Evolutionary conservation across 2,888 invertebrate genomes (phyloP).

Genomic region (Lacanobia wlatinum): DNA sequence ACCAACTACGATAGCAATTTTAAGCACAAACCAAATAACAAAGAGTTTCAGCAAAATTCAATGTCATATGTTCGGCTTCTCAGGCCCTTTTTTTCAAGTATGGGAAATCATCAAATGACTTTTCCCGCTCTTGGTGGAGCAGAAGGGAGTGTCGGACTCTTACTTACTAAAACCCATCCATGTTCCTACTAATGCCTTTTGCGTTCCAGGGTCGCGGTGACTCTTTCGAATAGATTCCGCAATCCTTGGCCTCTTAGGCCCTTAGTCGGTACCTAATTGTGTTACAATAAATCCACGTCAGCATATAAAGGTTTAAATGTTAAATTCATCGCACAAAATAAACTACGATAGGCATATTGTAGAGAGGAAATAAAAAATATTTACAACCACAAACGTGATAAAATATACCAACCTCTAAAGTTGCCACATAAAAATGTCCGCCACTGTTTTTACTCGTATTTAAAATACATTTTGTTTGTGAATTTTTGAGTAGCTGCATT

Average conservation of each 20-base stretch:
- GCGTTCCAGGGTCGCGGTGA: too few relatives aligned
- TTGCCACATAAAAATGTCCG: constrained; percentile 24
- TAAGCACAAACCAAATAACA: too few relatives aligned
- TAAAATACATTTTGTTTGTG: constrained; percentile 46
- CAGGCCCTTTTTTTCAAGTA: too few relatives aligned
- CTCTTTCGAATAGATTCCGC: too few relatives aligned
- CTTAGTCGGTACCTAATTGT: too few relatives aligned
- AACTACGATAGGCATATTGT: not conserved
- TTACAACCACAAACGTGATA: not conserved
- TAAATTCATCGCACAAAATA: not conserved
- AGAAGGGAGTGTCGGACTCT: too few relatives aligned
- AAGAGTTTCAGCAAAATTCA: too few relatives aligned
- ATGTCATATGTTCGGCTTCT: not conserved
- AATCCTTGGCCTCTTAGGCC: too few relatives aligned
- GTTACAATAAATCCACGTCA: not conserved
- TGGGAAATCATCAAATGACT: too few relatives aligned
- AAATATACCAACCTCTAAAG: not conserved
- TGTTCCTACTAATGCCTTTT: too few relatives aligned
- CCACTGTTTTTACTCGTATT: constrained; percentile 20
- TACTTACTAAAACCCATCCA: too few relatives aligned
- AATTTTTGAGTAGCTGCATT: constrained; percentile 45
- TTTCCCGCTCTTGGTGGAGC: too few relatives aligned
- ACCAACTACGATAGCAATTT: not conserved
- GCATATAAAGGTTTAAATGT: not conserved
- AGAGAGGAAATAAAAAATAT: not conserved